phyloP scores from a whole-genome alignment of 2,888 invertebrate genomes.

The Ophion obscuratus region DNA sequence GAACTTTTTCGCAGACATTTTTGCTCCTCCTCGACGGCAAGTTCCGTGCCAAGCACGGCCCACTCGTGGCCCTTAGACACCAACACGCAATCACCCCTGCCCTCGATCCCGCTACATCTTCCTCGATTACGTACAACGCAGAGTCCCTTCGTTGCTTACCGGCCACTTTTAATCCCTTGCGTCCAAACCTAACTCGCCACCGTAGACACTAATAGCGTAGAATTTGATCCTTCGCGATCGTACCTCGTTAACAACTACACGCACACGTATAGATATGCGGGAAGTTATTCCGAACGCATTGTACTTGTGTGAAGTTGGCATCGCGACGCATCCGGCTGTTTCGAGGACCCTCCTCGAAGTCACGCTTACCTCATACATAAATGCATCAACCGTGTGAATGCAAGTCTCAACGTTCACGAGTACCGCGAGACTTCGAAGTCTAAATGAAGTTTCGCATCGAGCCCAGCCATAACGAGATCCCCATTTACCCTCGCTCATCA shows the following conservation, averaged over 20 bases:
- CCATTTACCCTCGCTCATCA: not conserved
- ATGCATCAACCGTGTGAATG: not conserved
- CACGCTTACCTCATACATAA: not conserved
- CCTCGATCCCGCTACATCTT: constrained; percentile 1
- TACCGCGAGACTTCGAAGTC: not conserved
- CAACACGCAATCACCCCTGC: constrained; percentile 54
- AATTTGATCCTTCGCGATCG: constrained; percentile 54
- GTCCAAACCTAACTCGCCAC: constrained; percentile 18
- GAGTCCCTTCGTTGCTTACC: constrained; percentile 3
- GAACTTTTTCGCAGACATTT: constrained; percentile 66
- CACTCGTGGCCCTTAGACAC: constrained; percentile 52
- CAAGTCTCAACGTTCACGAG: not conserved
- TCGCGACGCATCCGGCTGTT: not conserved
- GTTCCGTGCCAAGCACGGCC: constrained; percentile 69
- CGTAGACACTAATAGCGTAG: constrained; percentile 47
- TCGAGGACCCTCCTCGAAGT: not conserved
- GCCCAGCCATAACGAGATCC: constrained; percentile 11
- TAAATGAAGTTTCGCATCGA: constrained; percentile 15
- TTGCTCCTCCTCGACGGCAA: constrained; percentile 61
- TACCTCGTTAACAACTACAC: constrained; percentile 14
- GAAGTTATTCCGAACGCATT: not conserved
- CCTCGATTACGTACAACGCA: constrained; percentile 48
- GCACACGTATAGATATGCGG: not conserved
- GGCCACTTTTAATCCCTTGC: constrained; percentile 14
- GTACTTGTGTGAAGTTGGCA: not conserved